phyloP scores from a whole-genome alignment of 2,797 vertebrate genomes.

The Rhinophrynus dorsalis region DNA sequence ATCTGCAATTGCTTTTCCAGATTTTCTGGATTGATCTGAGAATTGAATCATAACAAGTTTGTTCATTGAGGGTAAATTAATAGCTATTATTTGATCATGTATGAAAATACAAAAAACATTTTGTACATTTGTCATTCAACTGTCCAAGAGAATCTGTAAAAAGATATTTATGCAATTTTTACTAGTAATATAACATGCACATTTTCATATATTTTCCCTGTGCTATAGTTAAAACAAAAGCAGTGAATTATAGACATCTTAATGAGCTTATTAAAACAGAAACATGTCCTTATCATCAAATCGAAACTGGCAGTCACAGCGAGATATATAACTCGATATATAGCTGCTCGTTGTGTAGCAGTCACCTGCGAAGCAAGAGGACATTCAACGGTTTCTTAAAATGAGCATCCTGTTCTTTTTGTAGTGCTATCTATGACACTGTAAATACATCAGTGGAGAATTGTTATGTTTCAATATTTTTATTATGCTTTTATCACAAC shows the following conservation, averaged over 20 bases:
- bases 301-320: not conserved
- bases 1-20: too few species aligned
- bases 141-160: not conserved
- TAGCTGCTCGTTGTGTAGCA: not conserved
- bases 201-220: not conserved
- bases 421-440: not conserved
- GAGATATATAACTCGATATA: not conserved
- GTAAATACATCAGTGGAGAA: not conserved
- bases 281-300: not conserved
- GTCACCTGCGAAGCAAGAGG: not conserved
- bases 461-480: not conserved
- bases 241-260: not conserved
- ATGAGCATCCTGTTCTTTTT: not conserved
- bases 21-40: too few species aligned
- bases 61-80: too few species aligned
- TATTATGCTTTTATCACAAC: not conserved
- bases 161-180: not conserved
- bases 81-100: too few species aligned
- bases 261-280: not conserved
- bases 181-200: not conserved
- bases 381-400: not conserved
- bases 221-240: not conserved
- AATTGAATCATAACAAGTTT: too few species aligned
- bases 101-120: too few species aligned
- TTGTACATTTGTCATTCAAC: not conserved